phyloP scores from a whole-genome alignment of 2,113 vertebrate genomes.

The Scatophagus argus region DNA sequence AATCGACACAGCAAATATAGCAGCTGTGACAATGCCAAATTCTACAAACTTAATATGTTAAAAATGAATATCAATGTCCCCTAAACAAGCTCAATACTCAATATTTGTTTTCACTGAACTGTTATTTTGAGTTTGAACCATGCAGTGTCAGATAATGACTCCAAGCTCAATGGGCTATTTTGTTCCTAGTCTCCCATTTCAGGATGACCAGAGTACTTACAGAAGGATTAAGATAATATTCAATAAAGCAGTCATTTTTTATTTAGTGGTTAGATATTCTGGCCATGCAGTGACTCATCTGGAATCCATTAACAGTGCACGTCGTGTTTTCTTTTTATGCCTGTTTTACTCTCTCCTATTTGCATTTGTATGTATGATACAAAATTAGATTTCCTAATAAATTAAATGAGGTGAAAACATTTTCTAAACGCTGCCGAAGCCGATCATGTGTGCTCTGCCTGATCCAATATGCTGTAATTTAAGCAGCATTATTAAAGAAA shows the following conservation, averaged over 20 bases:
- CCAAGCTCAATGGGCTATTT: constrained; percentile 29
- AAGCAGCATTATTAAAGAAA: neutral
- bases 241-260: constrained; percentile 26
- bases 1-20: too few relatives aligned
- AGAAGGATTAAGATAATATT: constrained; percentile 52
- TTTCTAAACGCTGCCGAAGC: neutral
- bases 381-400: neutral
- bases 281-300: constrained; percentile 38
- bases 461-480: neutral
- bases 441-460: neutral
- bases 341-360: constrained; percentile 3
- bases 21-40: constrained; percentile 1
- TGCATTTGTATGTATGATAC: neutral
- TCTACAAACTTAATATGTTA: neutral
- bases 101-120: constrained; percentile 16
- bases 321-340: constrained; percentile 22
- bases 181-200: constrained; percentile 29
- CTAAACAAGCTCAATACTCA: neutral
- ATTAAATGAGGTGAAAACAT: neutral
- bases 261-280: constrained; percentile 20
- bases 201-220: constrained; percentile 32
- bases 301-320: constrained; percentile 25
- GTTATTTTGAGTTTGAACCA: constrained; percentile 5
- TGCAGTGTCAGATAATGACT: constrained; percentile 21
- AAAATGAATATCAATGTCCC: neutral